Conservation (phyloP, 2,888 invertebrate genomes). For the Catocala nupta region DNA sequence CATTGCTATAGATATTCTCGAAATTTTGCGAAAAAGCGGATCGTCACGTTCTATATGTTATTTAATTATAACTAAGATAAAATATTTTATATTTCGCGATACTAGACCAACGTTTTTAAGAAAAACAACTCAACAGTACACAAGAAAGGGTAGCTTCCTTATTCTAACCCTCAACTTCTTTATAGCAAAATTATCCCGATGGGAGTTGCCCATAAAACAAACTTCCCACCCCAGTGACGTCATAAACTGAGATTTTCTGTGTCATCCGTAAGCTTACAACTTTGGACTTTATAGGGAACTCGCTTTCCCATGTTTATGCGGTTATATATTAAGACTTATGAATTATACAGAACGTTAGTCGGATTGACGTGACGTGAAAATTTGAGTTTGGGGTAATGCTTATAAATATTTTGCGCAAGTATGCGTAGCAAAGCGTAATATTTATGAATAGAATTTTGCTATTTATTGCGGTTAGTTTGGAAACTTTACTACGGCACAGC, state of each 20-base stretch:
- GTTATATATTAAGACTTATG: constrained; percentile 39
- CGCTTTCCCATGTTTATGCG: constrained; percentile 37
- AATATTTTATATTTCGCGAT: too few species aligned
- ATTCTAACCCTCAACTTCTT: constrained; percentile 49
- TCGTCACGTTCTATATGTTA: too few species aligned
- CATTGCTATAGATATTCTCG: too few species aligned
- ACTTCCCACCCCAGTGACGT: constrained; percentile 45
- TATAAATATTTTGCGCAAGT: constrained; percentile 4
- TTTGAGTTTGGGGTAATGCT: constrained; percentile 20
- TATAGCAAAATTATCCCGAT: constrained; percentile 53
- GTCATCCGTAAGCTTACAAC: constrained; percentile 53
- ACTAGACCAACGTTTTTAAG: neutral
- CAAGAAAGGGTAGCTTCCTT: constrained; percentile 36
- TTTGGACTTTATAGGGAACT: constrained; percentile 44
- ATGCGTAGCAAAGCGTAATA: neutral
- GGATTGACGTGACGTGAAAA: constrained; percentile 28
- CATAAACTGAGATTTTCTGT: constrained; percentile 57
- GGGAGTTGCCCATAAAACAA: constrained; percentile 56
- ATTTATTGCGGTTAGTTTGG: neutral
- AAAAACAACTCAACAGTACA: constrained; percentile 19
- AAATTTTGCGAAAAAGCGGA: too few species aligned
- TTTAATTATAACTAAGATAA: too few species aligned
- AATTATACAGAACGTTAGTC: constrained; percentile 41
- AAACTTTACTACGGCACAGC: too few species aligned
- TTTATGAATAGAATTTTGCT: constrained; percentile 8